Percentiles rank a stretch among this genome's conserved stretches.
phyloP scores from a whole-genome alignment of 1,140 invertebrate genomes.

The Hypsibius dujardini region DNA sequence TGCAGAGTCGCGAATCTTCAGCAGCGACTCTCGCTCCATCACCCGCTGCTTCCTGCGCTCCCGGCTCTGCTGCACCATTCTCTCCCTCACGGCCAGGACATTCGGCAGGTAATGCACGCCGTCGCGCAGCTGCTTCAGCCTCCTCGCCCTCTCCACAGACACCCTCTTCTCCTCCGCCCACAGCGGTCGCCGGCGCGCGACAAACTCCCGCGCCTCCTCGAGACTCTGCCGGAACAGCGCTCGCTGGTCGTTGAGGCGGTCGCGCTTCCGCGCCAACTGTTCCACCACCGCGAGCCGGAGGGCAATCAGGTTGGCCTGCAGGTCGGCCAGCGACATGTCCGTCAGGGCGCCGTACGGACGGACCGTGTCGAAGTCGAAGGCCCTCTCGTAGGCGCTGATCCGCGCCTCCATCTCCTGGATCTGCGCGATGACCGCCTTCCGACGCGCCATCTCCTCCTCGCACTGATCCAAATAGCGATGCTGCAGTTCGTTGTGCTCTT shows the following conservation, averaged over 20 bases:
- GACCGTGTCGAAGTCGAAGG: neutral
- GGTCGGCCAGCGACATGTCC: conserved; percentile 13
- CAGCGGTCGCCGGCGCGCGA: neutral
- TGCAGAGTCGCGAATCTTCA: too few species aligned
- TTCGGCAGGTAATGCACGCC: neutral
- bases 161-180: neutral
- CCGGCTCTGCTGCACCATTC: neutral
- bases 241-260: neutral
- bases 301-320: neutral
- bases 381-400: neutral
- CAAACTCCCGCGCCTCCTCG: neutral
- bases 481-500: neutral
- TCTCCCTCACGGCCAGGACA: neutral
- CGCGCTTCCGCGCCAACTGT: neutral
- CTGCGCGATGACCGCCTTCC: conserved; percentile 1
- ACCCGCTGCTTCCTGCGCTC: neutral
- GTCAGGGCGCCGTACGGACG: neutral
- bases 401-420: conserved; percentile 2
- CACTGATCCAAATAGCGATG: neutral
- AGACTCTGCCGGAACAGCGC: neutral
- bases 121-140: neutral
- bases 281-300: neutral
- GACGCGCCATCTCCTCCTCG: neutral
- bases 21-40: neutral
- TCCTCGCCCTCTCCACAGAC: neutral